Percentiles rank a stretch among this genome's conserved stretches.
phyloP scores from a whole-genome alignment of 2,797 vertebrate genomes.

The Bryconaethiops microstoma region DNA sequence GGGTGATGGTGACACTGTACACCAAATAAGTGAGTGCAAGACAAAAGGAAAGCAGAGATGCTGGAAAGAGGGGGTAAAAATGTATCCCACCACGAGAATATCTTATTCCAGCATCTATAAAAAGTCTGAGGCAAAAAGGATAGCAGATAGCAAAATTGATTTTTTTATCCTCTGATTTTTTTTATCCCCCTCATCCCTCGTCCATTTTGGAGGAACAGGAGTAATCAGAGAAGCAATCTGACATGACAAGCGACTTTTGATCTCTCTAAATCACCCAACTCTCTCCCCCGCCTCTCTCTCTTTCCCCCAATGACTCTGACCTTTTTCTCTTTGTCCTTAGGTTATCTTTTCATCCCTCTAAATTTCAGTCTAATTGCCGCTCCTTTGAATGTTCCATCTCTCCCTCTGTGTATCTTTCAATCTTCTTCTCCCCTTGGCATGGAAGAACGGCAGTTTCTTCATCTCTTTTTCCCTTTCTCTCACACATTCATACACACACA shows the following conservation, averaged over 20 bases:
- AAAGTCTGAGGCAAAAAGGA: slow-evolving; percentile 48
- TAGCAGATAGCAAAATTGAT: slow-evolving; percentile 51
- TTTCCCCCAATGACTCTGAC: slow-evolving; percentile 27
- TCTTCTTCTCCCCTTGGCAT: slow-evolving; percentile 3
- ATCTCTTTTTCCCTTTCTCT: background rate
- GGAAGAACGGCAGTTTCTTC: background rate
- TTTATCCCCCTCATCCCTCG: slow-evolving; percentile 52
- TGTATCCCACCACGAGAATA: slow-evolving; percentile 46
- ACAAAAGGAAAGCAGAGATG: slow-evolving; percentile 31
- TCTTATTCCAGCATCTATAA: slow-evolving; percentile 58
- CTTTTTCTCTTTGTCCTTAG: slow-evolving; percentile 39
- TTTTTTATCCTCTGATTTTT: slow-evolving; percentile 57
- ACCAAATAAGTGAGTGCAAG: slow-evolving; percentile 46
- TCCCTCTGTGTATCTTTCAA: background rate
- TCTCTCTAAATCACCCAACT: slow-evolving; percentile 39
- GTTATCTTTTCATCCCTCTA: slow-evolving; percentile 41
- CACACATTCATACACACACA: background rate
- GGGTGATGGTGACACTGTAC: slow-evolving; percentile 20
- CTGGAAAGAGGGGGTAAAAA: slow-evolving; percentile 42
- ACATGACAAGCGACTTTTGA: slow-evolving; percentile 57
- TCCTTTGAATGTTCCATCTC: slow-evolving; percentile 25
- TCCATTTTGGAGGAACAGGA: slow-evolving; percentile 60
- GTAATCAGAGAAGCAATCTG: slow-evolving; percentile 71
- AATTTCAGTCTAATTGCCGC: slow-evolving; percentile 38
- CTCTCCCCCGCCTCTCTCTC: slow-evolving; percentile 17